Evolutionary conservation across 2,113 vertebrate genomes (phyloP).

Genomic region (Capreolus pygargus): DNA sequence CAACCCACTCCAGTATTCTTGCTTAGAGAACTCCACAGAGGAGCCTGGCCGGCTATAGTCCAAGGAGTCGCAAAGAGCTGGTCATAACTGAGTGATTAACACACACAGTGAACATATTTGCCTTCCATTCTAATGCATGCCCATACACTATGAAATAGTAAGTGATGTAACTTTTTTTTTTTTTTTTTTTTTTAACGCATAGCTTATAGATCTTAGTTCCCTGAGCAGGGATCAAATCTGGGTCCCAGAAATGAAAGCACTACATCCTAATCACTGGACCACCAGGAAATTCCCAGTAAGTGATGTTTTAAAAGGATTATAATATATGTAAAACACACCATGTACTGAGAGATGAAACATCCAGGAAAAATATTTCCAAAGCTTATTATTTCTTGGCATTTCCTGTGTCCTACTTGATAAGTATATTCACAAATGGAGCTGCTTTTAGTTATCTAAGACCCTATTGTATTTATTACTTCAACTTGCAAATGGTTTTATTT

Average conservation of each 20-base stretch:
- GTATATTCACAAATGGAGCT: not conserved
- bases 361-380: not conserved
- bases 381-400: not conserved
- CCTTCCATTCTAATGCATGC: not conserved
- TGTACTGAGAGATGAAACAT: not conserved
- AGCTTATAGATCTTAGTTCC: not conserved
- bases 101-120: not conserved
- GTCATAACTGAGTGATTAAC: not conserved
- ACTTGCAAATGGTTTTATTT: slow-evolving; percentile 31
- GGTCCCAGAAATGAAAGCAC: not conserved
- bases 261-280: not conserved
- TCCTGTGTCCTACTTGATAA: not conserved
- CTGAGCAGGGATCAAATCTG: not conserved
- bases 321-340: not conserved
- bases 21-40: not conserved
- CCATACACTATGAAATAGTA: not conserved
- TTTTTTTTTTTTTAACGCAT: not conserved
- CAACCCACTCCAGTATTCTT: not conserved
- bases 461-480: slow-evolving; percentile 30
- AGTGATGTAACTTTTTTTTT: not conserved
- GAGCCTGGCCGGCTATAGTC: not conserved
- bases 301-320: not conserved
- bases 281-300: not conserved
- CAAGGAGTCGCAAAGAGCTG: rapidly evolving
- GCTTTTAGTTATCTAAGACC: not conserved